Base-by-base conservation (phyloP, 1,140 invertebrate species). In the Luehdorfia chinensis region DNA sequence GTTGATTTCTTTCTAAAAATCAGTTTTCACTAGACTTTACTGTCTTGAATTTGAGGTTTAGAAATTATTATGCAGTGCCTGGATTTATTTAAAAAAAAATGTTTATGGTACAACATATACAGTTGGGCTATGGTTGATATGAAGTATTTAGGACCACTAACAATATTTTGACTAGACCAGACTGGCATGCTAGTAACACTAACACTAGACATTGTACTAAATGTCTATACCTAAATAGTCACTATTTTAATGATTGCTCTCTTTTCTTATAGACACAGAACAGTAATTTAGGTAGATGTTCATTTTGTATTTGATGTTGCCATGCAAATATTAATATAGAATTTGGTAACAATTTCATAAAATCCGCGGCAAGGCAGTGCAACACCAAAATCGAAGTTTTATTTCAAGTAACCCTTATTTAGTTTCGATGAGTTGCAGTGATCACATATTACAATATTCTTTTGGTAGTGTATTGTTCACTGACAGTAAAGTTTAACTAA, bases 121-220 rank as follows among this genome's bases (percentile, higher is more conserved):
- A 75, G 71, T 75, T 74, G 75, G 74, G 75, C 73, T 78, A 78
- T 81, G 71, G 72, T 76, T 69, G 64, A 64, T 39, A 57, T 50
- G 56, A 39, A 57, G 69, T 77, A 68, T 58, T 53, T 77, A 75
- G 55, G 61, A 63, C 69, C 57, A 80, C 67, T 69, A 63, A 73
- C 62, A 64, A 53, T 49, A 64, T 44, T 50, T 50, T 45, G 9
- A 49, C 49, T 65, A 66, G 59, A 65, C 47, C 63, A 69, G 58
- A 70, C 59, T 62, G 66, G 77, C 77, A 81, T 81, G 77, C 77
- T 81, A 81, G 77, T 66, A 31, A 78, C 66, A 81, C 75, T 81
- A 76, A 78, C 74, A 71, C 47, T 69, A 75, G 59, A 66, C 48
- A 59, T 45, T 47, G 45, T 23, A n/a, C 19, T 12, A 33, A 39